A percentile compares a stretch with the other conserved stretches of the same genome.
phyloP scores from a whole-genome alignment of 2,888 invertebrate species.

The Drosophila diplacantha region DNA sequence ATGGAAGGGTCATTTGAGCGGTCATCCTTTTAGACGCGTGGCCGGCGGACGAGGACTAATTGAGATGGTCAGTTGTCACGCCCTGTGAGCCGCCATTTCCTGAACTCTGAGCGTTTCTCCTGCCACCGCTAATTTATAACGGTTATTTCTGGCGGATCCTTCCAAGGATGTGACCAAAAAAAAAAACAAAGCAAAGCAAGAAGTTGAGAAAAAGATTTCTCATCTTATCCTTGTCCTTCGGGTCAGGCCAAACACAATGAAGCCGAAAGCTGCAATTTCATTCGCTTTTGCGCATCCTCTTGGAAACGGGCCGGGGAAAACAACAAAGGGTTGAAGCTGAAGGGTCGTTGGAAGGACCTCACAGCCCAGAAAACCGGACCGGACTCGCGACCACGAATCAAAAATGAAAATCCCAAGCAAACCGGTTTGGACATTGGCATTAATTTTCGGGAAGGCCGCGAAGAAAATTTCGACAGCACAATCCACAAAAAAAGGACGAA shows the following conservation, averaged over 20 bases:
- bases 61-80: conserved; percentile 42
- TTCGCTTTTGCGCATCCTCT: conserved; percentile 59
- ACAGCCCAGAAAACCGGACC: conserved; percentile 64
- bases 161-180: conserved; percentile 8
- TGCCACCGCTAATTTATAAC: conserved; percentile 50
- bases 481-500: conserved; percentile 47
- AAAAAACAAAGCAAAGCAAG: conserved; percentile 19
- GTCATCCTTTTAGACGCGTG: conserved; percentile 53
- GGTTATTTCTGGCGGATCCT: conserved; percentile 52
- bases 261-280: conserved; percentile 63
- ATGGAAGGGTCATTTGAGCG: conserved; percentile 29
- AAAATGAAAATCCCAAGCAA: conserved; percentile 53
- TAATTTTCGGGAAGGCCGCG: conserved; percentile 58
- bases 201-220: conserved; percentile 55
- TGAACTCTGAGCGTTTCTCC: background rate
- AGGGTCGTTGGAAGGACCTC: conserved; percentile 53
- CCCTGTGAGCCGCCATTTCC: conserved; percentile 29
- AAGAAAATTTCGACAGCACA: conserved; percentile 58
- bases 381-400: conserved; percentile 61
- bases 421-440: conserved; percentile 73
- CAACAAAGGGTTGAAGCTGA: conserved; percentile 68
- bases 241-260: conserved; percentile 36
- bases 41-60: conserved; percentile 33
- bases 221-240: conserved; percentile 48
- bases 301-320: conserved; percentile 22